Percentiles rank a stretch among this genome's conserved stretches.
Evolutionary conservation across 2,797 vertebrate genomes (phyloP).

Genomic region (Eulemur mongoz): DNA sequence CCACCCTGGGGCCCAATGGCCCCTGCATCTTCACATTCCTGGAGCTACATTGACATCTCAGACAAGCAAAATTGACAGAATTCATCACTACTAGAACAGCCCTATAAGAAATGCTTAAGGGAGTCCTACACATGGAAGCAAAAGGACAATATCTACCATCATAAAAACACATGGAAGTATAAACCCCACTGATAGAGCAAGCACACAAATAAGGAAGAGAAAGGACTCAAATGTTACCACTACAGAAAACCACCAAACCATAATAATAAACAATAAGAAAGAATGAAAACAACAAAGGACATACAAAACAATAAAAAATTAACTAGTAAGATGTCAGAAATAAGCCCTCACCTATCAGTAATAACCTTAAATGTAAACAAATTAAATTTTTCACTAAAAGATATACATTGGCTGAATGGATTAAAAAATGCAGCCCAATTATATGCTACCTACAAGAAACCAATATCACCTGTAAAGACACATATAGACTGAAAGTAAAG

Average conservation of each 20-base stretch:
- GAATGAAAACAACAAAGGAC: background rate
- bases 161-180: background rate
- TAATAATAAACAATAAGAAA: background rate
- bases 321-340: background rate
- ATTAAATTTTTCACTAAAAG: background rate
- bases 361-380: background rate
- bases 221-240: background rate
- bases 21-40: background rate
- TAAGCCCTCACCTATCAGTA: background rate
- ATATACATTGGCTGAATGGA: background rate
- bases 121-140: background rate
- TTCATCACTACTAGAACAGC: background rate
- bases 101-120: background rate
- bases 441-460: too few relatives aligned
- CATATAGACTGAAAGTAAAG: too few relatives aligned
- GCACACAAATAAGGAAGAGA: background rate
- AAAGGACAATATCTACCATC: background rate
- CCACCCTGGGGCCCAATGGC: background rate
- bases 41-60: background rate
- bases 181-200: background rate
- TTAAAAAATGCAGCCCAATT: too few relatives aligned
- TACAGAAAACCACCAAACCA: background rate
- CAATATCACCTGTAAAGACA: too few relatives aligned
- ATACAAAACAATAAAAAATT: background rate
- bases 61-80: background rate